Conservation (phyloP, 2,888 invertebrate species). For the Spatulosminthurus flaviceps region DNA sequence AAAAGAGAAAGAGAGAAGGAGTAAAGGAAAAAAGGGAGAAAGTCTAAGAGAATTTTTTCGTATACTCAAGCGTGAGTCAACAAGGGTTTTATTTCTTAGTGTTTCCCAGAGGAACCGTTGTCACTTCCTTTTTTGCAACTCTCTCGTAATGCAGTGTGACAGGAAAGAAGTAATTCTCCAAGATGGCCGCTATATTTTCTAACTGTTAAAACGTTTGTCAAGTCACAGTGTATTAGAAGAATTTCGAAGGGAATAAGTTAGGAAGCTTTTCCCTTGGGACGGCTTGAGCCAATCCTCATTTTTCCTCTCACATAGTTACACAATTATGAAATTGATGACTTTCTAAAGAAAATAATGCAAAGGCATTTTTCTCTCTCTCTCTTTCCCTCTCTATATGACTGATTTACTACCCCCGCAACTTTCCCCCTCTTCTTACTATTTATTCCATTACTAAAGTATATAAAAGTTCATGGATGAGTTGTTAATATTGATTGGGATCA, state of each 20-base stretch:
- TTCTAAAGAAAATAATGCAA: no score
- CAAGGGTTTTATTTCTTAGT: no score
- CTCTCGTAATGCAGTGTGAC: background rate
- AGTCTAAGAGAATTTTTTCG: no score
- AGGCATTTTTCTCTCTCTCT: no score
- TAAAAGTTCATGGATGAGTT: background rate
- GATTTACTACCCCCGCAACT: no score
- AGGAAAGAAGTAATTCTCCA: background rate
- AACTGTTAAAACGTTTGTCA: conserved; percentile 2
- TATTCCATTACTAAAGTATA: background rate
- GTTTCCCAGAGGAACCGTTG: background rate
- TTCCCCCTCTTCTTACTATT: no score
- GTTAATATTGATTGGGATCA: conserved; percentile 3
- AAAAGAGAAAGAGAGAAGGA: no score
- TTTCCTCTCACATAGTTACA: background rate
- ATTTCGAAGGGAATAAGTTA: background rate
- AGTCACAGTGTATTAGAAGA: background rate
- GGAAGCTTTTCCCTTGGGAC: background rate
- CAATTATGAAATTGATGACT: no score
- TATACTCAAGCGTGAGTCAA: no score
- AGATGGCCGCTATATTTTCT: background rate
- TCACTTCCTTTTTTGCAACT: background rate
- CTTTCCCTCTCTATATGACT: no score
- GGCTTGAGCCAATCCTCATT: background rate
- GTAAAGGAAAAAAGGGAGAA: no score